A percentile compares a stretch with the other conserved stretches of the same genome.
These are phyloP conservation scores for Phaedon cochleariae DNA, from an alignment of 2,888 invertebrate genomes.

Conservation along the genomic window DNA sequence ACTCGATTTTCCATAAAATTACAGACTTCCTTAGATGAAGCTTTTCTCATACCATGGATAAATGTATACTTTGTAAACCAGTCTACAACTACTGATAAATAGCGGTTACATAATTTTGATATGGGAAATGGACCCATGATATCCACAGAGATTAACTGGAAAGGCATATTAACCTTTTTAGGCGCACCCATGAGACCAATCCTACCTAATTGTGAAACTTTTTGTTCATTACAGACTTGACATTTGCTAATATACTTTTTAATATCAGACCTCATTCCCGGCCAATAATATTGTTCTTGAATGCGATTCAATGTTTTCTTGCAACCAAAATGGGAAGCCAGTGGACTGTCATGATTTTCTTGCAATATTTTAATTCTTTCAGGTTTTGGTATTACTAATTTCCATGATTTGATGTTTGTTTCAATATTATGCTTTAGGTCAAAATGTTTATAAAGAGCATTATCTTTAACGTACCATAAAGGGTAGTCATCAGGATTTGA, in stretches of 20 bases:
- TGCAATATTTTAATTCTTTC: constrained; percentile 18
- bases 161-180: constrained; percentile 29
- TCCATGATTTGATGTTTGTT: constrained; percentile 37
- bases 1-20: constrained; percentile 33
- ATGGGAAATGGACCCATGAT: constrained; percentile 33
- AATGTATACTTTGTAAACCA: not conserved
- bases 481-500: not conserved
- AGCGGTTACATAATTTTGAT: constrained; percentile 23
- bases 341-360: constrained; percentile 22
- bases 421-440: not conserved
- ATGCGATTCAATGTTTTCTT: constrained; percentile 36
- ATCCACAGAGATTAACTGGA: no score
- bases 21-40: constrained; percentile 15
- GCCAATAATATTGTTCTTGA: constrained; percentile 38
- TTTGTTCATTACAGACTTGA: constrained; percentile 38
- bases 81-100: constrained; percentile 30
- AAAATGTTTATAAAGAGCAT: not conserved
- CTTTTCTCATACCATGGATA: not conserved
- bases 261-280: constrained; percentile 32
- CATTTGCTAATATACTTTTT: constrained; percentile 33
- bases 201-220: constrained; percentile 18
- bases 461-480: not conserved
- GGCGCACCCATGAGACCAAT: constrained; percentile 37
- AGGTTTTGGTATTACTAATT: constrained; percentile 28
- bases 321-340: constrained; percentile 36